These are phyloP conservation scores for Vannuccia rotundouncinata DNA, from an alignment of 2,888 invertebrate species.

Conservation along the genomic window DNA sequence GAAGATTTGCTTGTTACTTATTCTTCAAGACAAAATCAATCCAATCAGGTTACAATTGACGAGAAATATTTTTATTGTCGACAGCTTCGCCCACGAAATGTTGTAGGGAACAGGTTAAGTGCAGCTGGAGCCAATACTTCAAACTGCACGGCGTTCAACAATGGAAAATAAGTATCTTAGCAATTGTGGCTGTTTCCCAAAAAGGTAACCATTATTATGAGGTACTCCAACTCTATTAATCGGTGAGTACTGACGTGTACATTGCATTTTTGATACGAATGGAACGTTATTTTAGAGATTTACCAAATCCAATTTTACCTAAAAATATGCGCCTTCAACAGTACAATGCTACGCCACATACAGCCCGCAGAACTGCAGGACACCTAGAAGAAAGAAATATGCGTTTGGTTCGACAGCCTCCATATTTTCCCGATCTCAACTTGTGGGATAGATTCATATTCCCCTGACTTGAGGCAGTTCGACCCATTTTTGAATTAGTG, in stretches of 20 bases:
- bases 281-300: constrained; percentile 12
- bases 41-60: constrained; percentile 25
- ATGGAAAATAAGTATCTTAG: constrained; percentile 29
- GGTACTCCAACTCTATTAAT: constrained; percentile 13
- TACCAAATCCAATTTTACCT: constrained; percentile 22
- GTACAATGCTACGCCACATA: constrained; percentile 16
- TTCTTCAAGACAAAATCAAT: constrained; percentile 24
- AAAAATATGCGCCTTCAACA: constrained; percentile 20
- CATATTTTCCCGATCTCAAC: constrained; percentile 17
- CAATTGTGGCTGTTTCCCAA: constrained; percentile 28
- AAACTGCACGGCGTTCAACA: constrained; percentile 4
- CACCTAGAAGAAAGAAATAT: constrained; percentile 21
- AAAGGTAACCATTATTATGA: constrained; percentile 30
- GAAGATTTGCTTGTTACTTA: constrained; percentile 14
- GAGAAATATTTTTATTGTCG: constrained; percentile 24
- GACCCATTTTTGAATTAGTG: constrained; percentile 18
- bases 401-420: constrained; percentile 15
- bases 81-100: constrained; percentile 22
- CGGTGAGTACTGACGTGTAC: constrained; percentile 11
- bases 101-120: constrained; percentile 23
- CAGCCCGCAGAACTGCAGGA: constrained; percentile 22
- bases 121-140: constrained; percentile 27
- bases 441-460: constrained; percentile 18
- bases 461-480: constrained; percentile 17
- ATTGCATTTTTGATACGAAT: constrained; percentile 16